These are phyloP conservation scores for Oreotragus oreotragus DNA, from an alignment of 2,113 vertebrate species.

Conservation along the genomic window DNA sequence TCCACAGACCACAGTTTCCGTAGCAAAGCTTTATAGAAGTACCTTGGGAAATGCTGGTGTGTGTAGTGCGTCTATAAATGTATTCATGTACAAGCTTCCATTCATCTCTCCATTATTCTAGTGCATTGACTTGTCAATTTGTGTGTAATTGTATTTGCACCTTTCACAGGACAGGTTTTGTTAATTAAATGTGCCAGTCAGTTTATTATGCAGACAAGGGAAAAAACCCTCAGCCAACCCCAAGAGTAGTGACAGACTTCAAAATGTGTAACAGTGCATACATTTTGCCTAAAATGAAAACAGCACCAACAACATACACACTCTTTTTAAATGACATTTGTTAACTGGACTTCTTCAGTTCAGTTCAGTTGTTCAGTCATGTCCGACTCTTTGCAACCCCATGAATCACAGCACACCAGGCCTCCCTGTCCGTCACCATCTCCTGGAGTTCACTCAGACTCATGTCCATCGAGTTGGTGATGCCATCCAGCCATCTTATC, in stretches of 20 bases:
- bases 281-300: conserved; percentile 32
- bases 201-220: conserved; percentile 74
- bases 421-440: no score
- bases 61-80: not conserved
- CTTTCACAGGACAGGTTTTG: conserved; percentile 73
- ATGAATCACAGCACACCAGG: no score
- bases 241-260: conserved; percentile 59
- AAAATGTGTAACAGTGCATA: not conserved
- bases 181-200: conserved; percentile 80
- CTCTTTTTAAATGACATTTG: conserved; percentile 53
- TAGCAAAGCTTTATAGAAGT: not conserved
- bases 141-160: conserved; percentile 77
- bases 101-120: conserved; percentile 24
- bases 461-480: no score
- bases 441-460: no score
- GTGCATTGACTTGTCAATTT: conserved; percentile 70
- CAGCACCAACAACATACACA: not conserved
- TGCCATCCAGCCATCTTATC: no score
- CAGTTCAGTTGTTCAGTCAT: no score
- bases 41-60: not conserved
- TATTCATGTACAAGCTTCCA: not conserved
- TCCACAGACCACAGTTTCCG: not conserved
- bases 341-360: conserved; percentile 49
- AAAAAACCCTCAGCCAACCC: conserved; percentile 6
- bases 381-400: no score